phyloP scores from a whole-genome alignment of 2,888 invertebrate genomes.

The Aleiodes leptofemur region DNA sequence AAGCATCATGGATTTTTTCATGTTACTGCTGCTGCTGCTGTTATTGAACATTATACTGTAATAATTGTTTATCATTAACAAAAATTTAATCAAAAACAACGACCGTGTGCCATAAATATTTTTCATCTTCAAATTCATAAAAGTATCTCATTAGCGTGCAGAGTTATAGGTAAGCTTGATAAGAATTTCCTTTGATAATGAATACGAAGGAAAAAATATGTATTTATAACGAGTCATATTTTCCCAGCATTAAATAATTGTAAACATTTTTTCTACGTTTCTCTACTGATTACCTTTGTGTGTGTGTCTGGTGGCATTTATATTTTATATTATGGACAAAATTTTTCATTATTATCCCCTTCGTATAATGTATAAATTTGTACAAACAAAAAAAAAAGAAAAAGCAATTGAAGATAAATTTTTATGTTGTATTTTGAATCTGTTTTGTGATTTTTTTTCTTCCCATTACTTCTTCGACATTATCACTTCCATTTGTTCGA shows the following conservation, averaged over 20 bases:
- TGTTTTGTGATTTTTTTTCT: constrained; percentile 2
- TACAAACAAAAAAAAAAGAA: constrained; percentile 62
- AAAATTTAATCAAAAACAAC: constrained; percentile 25
- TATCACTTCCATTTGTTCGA: constrained; percentile 69
- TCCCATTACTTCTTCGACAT: not conserved
- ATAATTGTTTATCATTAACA: not conserved
- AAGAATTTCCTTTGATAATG: constrained; percentile 46
- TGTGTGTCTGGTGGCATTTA: constrained; percentile 49
- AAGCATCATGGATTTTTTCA: not conserved
- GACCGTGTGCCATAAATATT: constrained; percentile 55
- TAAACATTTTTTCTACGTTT: not conserved
- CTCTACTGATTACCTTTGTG: constrained; percentile 47
- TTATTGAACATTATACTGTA: not conserved
- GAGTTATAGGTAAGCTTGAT: constrained; percentile 44
- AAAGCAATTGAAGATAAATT: constrained; percentile 13
- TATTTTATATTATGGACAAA: constrained; percentile 51
- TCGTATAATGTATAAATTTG: constrained; percentile 69
- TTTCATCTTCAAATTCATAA: constrained; percentile 35
- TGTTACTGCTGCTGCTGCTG: not conserved
- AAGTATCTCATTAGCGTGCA: not conserved
- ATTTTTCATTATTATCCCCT: constrained; percentile 14
- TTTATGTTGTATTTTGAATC: constrained; percentile 24
- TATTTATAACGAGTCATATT: not conserved
- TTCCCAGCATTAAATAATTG: not conserved
- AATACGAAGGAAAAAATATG: not conserved